These are phyloP conservation scores for Microcebus tavaratra DNA, from an alignment of 2,113 vertebrate genomes.

Conservation along the genomic window DNA sequence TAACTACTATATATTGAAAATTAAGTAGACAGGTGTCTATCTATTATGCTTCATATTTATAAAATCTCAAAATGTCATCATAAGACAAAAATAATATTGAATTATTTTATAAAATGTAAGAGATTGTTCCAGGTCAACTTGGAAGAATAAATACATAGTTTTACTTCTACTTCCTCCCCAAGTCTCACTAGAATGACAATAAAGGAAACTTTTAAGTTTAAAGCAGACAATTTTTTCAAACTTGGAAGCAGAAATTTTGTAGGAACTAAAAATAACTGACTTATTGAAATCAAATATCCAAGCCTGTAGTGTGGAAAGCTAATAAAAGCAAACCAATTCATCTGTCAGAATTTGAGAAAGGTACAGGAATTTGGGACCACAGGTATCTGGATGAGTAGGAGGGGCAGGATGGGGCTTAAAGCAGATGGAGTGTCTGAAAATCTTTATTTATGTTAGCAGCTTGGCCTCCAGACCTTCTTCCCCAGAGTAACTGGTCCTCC, in stretches of 20 bases:
- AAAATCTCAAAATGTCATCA: neutral
- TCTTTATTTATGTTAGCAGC: neutral
- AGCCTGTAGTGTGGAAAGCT: neutral
- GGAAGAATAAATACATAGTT: neutral
- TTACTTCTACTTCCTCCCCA: neutral
- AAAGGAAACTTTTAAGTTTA: neutral
- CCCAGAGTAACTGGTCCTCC: neutral
- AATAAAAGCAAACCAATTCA: neutral
- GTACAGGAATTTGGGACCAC: neutral
- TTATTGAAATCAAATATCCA: conserved; percentile 2
- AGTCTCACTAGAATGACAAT: neutral
- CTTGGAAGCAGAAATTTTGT: neutral
- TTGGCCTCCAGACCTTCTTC: neutral
- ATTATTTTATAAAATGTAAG: conserved; percentile 7
- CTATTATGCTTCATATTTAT: neutral
- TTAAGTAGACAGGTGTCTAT: neutral
- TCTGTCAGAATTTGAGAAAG: conserved; percentile 1
- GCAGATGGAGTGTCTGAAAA: neutral
- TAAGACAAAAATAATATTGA: neutral
- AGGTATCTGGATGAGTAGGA: neutral
- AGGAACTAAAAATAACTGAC: neutral
- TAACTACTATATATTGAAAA: neutral
- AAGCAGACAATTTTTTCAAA: neutral
- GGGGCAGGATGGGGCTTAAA: neutral
- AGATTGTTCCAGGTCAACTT: neutral